Evolutionary conservation across 2,797 vertebrate species (phyloP).

Genomic region (Myiothlypis chrysogaster): DNA sequence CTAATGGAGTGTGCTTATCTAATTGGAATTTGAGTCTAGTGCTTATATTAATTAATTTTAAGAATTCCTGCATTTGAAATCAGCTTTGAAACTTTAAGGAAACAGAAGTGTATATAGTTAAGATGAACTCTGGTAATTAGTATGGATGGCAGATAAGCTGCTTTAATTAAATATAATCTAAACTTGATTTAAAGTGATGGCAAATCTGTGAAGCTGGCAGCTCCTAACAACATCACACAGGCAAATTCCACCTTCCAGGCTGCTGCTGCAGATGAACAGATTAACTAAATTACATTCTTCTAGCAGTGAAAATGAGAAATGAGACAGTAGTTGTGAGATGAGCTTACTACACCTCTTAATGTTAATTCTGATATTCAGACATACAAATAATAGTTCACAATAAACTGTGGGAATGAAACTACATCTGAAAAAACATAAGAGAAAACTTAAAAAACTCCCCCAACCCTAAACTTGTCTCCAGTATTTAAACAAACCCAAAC

Average conservation of each 20-base stretch:
- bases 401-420: background rate
- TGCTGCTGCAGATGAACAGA: conserved; percentile 19
- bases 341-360: background rate
- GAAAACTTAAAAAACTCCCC: fast-evolving
- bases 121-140: conserved; percentile 64
- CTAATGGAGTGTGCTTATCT: background rate
- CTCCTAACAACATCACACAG: conserved; percentile 34
- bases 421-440: background rate
- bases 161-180: conserved; percentile 71
- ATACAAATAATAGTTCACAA: background rate
- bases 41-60: conserved; percentile 41
- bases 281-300: conserved; percentile 13
- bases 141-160: conserved; percentile 63
- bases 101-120: conserved; percentile 61
- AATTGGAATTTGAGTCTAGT: background rate
- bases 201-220: conserved; percentile 51
- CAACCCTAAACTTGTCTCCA: background rate
- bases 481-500: background rate
- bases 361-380: background rate
- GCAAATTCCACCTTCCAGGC: conserved; percentile 48
- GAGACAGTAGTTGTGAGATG: background rate
- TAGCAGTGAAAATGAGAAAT: background rate
- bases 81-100: conserved; percentile 42
- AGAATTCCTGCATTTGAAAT: conserved; percentile 42
- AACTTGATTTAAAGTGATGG: conserved; percentile 53